These are phyloP conservation scores for Gymnoscopelus microlampas DNA, from an alignment of 2,797 vertebrate genomes.

Conservation along the genomic window DNA sequence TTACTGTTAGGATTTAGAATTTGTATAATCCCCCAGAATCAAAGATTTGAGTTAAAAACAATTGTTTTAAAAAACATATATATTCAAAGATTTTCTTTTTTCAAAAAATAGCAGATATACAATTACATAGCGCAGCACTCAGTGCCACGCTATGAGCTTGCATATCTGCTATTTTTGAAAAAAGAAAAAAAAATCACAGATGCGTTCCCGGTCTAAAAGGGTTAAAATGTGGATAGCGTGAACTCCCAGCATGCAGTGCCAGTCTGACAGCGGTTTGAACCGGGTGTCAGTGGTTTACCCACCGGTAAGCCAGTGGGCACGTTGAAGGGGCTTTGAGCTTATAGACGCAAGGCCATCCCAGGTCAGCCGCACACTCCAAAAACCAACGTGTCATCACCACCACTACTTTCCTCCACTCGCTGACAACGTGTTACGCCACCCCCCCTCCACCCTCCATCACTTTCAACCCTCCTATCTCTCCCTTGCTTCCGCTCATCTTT, in stretches of 20 bases:
- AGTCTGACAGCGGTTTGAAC: slow-evolving; percentile 36
- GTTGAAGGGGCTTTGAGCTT: slow-evolving; percentile 47
- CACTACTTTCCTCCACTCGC: slow-evolving; percentile 53
- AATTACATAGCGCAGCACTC: too few species aligned
- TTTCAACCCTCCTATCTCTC: slow-evolving; percentile 19
- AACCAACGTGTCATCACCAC: slow-evolving; percentile 72
- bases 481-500: slow-evolving; percentile 27
- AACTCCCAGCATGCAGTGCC: slow-evolving; percentile 20
- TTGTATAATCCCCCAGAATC: too few species aligned
- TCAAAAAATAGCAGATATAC: too few species aligned
- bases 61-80: too few species aligned
- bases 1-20: too few species aligned
- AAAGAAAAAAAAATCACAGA: too few species aligned
- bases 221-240: slow-evolving; percentile 22
- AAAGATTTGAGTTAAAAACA: too few species aligned
- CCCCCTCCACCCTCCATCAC: slow-evolving; percentile 22
- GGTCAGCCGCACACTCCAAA: slow-evolving; percentile 69
- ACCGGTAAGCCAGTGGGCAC: slow-evolving; percentile 41
- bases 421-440: slow-evolving; percentile 63
- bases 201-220: too few species aligned
- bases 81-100: too few species aligned
- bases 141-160: too few species aligned
- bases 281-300: slow-evolving; percentile 33
- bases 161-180: too few species aligned
- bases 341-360: slow-evolving; percentile 68